These are phyloP conservation scores for Brachyptera putata DNA, from an alignment of 2,888 invertebrate genomes.

Conservation along the genomic window DNA sequence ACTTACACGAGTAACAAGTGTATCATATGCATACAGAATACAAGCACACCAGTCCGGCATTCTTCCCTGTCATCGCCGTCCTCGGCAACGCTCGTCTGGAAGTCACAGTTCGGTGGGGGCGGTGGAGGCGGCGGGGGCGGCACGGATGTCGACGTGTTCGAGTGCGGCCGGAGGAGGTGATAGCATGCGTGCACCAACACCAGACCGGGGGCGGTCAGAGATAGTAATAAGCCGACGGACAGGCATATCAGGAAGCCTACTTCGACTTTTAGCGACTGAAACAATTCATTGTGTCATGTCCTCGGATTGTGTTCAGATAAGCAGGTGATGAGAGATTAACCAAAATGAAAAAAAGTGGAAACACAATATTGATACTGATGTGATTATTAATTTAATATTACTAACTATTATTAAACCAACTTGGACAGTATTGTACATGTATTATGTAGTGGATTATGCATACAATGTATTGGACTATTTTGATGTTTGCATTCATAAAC, in stretches of 20 bases:
- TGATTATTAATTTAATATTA: too few species aligned
- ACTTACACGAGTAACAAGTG: conserved; percentile 25
- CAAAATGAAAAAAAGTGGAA: too few species aligned
- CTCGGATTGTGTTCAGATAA: too few species aligned
- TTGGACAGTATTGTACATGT: too few species aligned
- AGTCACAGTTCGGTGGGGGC: conserved; percentile 4
- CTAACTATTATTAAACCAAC: too few species aligned
- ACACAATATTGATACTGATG: too few species aligned
- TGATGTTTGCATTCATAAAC: too few species aligned
- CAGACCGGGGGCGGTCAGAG: conserved; percentile 60
- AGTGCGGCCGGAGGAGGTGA: conserved; percentile 39
- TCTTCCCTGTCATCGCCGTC: conserved; percentile 40
- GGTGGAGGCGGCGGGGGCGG: conserved; percentile 18
- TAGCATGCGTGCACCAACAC: conserved; percentile 53
- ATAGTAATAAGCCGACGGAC: conserved; percentile 58
- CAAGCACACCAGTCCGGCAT: conserved; percentile 37
- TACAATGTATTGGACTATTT: too few species aligned
- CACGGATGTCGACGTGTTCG: conserved; percentile 42
- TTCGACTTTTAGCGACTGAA: conserved; percentile 66
- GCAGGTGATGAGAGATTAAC: too few species aligned
- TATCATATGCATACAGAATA: conserved; percentile 28
- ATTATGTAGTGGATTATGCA: too few species aligned
- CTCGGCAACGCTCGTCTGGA: conserved; percentile 38
- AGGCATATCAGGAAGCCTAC: conserved; percentile 62
- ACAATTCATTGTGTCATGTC: too few species aligned